Percentiles rank a stretch among this genome's conserved stretches.
phyloP scores from a whole-genome alignment of 2,797 vertebrate genomes.

The Alcedo atthis region DNA sequence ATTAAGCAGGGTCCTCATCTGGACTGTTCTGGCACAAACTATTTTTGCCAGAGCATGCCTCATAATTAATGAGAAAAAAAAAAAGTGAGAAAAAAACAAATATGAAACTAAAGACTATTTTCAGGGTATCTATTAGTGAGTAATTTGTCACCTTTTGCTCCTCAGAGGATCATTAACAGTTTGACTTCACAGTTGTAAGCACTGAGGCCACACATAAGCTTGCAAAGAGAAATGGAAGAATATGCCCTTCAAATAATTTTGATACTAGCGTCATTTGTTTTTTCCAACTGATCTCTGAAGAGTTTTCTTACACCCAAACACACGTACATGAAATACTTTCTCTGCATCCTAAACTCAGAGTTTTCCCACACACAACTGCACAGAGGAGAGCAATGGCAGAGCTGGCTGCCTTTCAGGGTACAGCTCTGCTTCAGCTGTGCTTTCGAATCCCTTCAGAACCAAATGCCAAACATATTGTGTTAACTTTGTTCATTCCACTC shows the following conservation, averaged over 20 bases:
- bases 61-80: not conserved
- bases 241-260: not conserved
- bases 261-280: not conserved
- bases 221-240: not conserved
- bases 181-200: slow-evolving; percentile 14
- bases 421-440: not conserved
- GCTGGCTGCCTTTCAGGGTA: not conserved
- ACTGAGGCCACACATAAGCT: not conserved
- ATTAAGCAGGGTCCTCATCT: slow-evolving; percentile 13
- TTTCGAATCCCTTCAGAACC: not conserved
- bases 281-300: not conserved
- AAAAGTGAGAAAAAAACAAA: not conserved
- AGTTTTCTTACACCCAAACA: not conserved
- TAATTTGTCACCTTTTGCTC: slow-evolving; percentile 2
- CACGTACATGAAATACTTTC: not conserved
- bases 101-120: not conserved
- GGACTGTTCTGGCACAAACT: not conserved
- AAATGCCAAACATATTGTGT: not conserved
- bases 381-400: not conserved
- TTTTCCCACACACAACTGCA: not conserved
- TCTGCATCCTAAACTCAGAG: not conserved
- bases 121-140: not conserved
- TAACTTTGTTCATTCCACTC: not conserved
- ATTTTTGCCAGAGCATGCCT: not conserved
- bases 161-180: slow-evolving; percentile 8